phyloP scores from a whole-genome alignment of 1,140 invertebrate species.

The Rhyacophila brunnea region DNA sequence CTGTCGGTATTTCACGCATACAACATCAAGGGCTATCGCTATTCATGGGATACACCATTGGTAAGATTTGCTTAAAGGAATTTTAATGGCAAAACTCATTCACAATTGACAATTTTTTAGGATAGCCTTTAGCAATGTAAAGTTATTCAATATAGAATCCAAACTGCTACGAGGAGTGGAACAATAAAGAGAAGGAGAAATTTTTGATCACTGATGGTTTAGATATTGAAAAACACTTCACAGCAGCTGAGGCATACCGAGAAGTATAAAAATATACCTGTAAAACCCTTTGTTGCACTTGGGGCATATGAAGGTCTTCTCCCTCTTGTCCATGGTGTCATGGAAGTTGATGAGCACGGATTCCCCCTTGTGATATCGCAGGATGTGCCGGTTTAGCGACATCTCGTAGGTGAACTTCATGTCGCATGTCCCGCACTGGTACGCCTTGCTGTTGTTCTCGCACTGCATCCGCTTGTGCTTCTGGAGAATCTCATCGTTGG shows the following conservation, averaged over 20 bases:
- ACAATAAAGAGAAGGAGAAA: no score
- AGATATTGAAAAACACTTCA: neutral
- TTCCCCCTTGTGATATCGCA: conserved; percentile 44
- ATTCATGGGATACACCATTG: no score
- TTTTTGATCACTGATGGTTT: neutral
- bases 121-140: neutral
- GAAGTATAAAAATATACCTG: conserved; percentile 39
- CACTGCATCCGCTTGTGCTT: conserved; percentile 29
- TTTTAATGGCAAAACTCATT: neutral
- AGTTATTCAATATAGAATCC: neutral
- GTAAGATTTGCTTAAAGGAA: no score
- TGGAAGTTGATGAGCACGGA: conserved; percentile 43
- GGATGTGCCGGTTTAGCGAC: conserved; percentile 48
- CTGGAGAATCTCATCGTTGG: conserved; percentile 18
- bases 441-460: conserved; percentile 24
- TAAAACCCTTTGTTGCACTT: conserved; percentile 51
- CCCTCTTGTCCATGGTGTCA: conserved; percentile 36
- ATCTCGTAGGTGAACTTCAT: conserved; percentile 46
- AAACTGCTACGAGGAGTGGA: no score
- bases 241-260: neutral
- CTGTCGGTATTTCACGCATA: no score
- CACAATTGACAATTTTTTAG: neutral
- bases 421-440: conserved; percentile 43
- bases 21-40: no score
- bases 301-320: conserved; percentile 45